phyloP scores from a whole-genome alignment of 2,797 vertebrate genomes.

The Sebastes wilsoni region DNA sequence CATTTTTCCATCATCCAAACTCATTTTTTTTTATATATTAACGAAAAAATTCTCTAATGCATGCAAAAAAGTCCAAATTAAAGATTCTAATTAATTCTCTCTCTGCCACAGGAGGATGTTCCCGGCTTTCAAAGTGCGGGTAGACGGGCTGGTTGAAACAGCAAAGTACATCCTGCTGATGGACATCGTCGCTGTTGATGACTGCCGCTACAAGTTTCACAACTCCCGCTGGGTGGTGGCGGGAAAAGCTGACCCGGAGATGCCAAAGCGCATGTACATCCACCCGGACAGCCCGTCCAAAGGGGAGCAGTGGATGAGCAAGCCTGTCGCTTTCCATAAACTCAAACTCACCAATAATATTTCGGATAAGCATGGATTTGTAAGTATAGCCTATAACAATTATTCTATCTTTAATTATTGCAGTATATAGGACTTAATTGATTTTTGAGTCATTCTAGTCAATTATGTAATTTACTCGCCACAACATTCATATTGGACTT shows the following conservation, averaged over 20 bases:
- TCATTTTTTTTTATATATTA: neutral
- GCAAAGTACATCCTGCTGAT: conserved; percentile 96
- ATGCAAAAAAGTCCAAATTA: neutral
- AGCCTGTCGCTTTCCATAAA: conserved; percentile 96
- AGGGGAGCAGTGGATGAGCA: conserved; percentile 98
- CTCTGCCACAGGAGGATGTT: conserved; percentile 92
- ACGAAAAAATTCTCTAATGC: neutral
- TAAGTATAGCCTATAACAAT: conserved; percentile 78
- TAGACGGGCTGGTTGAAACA: conserved; percentile 91
- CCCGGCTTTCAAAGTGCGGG: conserved; percentile 95
- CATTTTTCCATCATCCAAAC: neutral
- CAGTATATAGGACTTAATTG: too few relatives aligned
- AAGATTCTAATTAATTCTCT: neutral
- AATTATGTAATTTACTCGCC: neutral
- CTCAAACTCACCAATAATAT: conserved; percentile 98
- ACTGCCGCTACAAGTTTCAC: conserved; percentile 97
- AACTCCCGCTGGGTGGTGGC: conserved; percentile 95
- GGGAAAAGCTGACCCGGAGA: conserved; percentile 97
- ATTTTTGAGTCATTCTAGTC: neutral
- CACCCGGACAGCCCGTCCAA: conserved; percentile 97
- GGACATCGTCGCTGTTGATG: conserved; percentile 96
- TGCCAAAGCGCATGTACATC: conserved; percentile 98
- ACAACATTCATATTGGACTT: neutral
- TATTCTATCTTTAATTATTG: neutral
- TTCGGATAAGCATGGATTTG: conserved; percentile 98